Conservation (phyloP, 2,797 vertebrate genomes). For the Tenualosa ilisha region DNA sequence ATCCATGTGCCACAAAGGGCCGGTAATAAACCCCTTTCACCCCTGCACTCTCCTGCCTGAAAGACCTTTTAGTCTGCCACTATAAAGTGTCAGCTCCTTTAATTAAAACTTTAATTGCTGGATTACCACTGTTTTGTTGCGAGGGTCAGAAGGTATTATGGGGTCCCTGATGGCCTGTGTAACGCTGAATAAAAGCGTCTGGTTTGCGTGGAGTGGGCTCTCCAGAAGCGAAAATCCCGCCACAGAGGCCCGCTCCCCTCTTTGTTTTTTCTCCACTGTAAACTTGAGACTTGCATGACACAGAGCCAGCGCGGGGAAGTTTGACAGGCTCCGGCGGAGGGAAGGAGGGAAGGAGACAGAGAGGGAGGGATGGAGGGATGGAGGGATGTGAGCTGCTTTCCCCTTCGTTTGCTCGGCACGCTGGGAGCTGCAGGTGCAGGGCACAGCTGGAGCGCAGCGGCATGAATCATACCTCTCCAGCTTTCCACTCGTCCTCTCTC, state of each 20-base stretch:
- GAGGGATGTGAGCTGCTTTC: conserved; percentile 44
- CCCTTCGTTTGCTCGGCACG: conserved; percentile 53
- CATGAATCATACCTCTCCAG: conserved; percentile 66
- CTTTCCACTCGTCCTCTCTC: neutral
- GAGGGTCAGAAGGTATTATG: conserved; percentile 64
- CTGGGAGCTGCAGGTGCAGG: conserved; percentile 70
- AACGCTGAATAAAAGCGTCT: conserved; percentile 61
- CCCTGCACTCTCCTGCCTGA: conserved; percentile 67
- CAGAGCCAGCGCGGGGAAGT: conserved; percentile 43
- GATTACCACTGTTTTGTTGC: conserved; percentile 71
- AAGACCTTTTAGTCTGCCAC: conserved; percentile 67
- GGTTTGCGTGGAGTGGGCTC: conserved; percentile 61
- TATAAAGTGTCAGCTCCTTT: conserved; percentile 78
- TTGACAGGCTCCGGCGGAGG: conserved; percentile 24
- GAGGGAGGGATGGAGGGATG: neutral
- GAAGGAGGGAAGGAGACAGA: conserved; percentile 24
- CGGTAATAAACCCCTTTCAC: conserved; percentile 73
- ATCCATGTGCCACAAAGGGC: conserved; percentile 70
- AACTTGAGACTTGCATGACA: conserved; percentile 59
- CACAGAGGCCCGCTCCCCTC: conserved; percentile 53
- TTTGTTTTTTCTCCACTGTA: conserved; percentile 65
- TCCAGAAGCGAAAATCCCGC: conserved; percentile 54
- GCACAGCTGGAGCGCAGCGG: conserved; percentile 63
- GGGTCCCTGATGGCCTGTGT: conserved; percentile 55
- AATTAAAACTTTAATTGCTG: conserved; percentile 81